Base-by-base conservation (phyloP, 2,797 vertebrate species). In the Carduelis carduelis region DNA sequence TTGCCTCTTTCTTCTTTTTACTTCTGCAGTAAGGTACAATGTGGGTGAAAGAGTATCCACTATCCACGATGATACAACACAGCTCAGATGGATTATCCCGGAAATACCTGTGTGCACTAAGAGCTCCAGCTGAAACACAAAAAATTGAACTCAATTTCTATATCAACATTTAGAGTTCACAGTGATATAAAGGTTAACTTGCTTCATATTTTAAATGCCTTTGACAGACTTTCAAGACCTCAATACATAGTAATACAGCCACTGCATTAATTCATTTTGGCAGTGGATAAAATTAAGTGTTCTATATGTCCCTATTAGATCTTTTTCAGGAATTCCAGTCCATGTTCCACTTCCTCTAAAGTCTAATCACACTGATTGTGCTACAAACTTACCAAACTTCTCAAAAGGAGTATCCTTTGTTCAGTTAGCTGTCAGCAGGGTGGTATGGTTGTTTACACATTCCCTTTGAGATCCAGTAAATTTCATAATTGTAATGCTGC, bases 11-110 rank as follows among this genome's bases (percentile, higher is more conserved):
- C 97, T 99, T 99, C 95, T 99, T 99, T 97, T 98, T 99, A 97
- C 99, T 99, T 94, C 99, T 98, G 84, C 99, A 99, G 18, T 99
- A 99, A 47, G 99, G 99, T 83, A 98, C 97, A 80, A 99, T 98
- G 97, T 99, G 99, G 23, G 99, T 99, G 97, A 99, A 99, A 79
- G 99, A 99, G 97, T 99, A 99, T 21, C 99, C 99, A 0, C 98
- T 99, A 90, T 99, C 99, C 52, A 99, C 99, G 92, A 99, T 99
- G 93, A 99, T 97, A 90, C 99, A 99, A 96, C 99, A 99, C 14
- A 99, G 95, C 95, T 99, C 98, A 0, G 98, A 98, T 32, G 98
- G 98, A 76, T 99, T 98, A 41, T 98, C 97, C 85, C 98, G 98
- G 97, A 99, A 99, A 97, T 98, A 99, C 74, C 98, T 98, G 94